phyloP scores from a whole-genome alignment of 1,140 invertebrate genomes.

The Lycorma delicatula region DNA sequence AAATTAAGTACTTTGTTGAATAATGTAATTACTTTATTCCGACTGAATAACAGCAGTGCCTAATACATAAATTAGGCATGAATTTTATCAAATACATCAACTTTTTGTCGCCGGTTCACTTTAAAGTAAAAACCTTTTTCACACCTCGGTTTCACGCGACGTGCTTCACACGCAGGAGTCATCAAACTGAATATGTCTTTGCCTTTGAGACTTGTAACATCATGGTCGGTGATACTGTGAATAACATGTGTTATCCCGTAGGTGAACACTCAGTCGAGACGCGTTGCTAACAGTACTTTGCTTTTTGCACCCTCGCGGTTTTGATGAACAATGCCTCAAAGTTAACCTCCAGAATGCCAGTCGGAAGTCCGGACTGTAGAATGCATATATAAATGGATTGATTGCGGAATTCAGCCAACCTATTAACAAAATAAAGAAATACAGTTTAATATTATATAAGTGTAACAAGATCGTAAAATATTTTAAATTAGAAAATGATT shows the following conservation, averaged over 20 bases:
- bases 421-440: constrained; percentile 29
- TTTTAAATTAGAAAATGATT: too few relatives aligned
- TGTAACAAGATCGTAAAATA: too few relatives aligned
- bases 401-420: constrained; percentile 86
- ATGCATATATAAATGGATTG: constrained; percentile 81
- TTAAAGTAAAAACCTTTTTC: too few relatives aligned
- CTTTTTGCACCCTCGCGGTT: not conserved
- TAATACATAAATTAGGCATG: too few relatives aligned
- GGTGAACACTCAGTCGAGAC: constrained; percentile 3
- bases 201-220: not conserved
- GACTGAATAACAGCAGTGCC: too few relatives aligned
- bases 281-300: not conserved
- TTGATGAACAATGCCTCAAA: constrained; percentile 38
- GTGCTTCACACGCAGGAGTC: constrained; percentile 3
- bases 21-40: too few relatives aligned
- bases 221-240: constrained; percentile 4
- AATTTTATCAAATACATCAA: too few relatives aligned
- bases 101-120: too few relatives aligned
- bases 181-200: not conserved
- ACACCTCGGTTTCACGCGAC: too few relatives aligned
- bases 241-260: constrained; percentile 1
- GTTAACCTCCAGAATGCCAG: constrained; percentile 74
- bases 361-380: constrained; percentile 76
- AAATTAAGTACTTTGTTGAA: too few relatives aligned
- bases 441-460: too few relatives aligned